Conservation (phyloP, 2,888 invertebrate species). For the Atherix ibis region DNA sequence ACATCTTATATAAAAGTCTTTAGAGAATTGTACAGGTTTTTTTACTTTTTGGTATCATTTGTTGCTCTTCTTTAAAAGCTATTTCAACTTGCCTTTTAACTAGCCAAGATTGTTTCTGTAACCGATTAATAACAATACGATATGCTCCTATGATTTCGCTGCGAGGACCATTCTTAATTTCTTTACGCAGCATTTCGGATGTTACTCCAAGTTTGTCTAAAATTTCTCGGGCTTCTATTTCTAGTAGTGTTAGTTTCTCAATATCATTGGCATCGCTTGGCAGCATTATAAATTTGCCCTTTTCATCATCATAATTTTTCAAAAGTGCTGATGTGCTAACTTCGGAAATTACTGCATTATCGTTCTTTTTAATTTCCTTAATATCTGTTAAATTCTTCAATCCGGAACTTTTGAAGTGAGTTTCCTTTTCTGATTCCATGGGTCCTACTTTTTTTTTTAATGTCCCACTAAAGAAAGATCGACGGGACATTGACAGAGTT, state of each 20-base stretch:
- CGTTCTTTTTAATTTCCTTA: constrained; percentile 8
- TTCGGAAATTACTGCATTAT: constrained; percentile 23
- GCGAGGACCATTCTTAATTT: constrained; percentile 40
- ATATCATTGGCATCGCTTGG: constrained; percentile 31
- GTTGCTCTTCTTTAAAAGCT: constrained; percentile 5
- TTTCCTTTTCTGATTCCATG: constrained; percentile 21
- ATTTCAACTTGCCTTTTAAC: constrained; percentile 27
- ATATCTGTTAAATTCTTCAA: constrained; percentile 1
- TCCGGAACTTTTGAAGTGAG: constrained; percentile 18
- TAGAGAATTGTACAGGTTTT: constrained; percentile 11
- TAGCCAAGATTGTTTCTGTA: constrained; percentile 33
- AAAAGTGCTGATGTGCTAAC: constrained; percentile 12
- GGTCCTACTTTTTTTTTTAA: constrained; percentile 32
- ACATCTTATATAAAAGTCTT: too few species aligned
- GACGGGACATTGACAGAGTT: constrained; percentile 16
- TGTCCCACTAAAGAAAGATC: constrained; percentile 26
- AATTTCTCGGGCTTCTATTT: constrained; percentile 37
- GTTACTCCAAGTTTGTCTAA: constrained; percentile 43
- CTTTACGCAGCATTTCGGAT: constrained; percentile 38
- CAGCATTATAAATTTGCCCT: constrained; percentile 32
- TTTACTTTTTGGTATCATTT: constrained; percentile 4
- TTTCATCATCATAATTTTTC: constrained; percentile 31
- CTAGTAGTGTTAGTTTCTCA: constrained; percentile 28
- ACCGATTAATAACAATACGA: constrained; percentile 46
- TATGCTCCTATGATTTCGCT: constrained; percentile 54